Base-by-base conservation (phyloP, 2,113 vertebrate species). In the Poecile atricapillus region DNA sequence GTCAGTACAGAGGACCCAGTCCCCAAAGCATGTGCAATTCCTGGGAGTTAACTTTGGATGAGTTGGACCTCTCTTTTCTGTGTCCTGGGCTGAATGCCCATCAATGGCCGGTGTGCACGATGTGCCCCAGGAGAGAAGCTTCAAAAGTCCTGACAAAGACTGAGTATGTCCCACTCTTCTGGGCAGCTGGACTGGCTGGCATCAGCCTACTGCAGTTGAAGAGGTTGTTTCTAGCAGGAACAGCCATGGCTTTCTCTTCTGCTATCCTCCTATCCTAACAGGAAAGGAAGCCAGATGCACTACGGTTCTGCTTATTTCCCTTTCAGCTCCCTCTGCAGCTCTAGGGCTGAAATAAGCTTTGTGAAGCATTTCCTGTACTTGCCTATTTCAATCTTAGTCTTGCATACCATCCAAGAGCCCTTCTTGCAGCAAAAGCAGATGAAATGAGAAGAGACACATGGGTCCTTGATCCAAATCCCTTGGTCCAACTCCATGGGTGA, bases 271-370 rank as follows among this genome's bases (percentile, higher is more conserved):
- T 68, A 1, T 37, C 47, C 23, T 16, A 75, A 47, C 13, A 55
- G 35, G 33, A 69, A 60, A 84, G 37, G n/a, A 78, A 84, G 28
- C 19, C 0, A 0, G 59, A 69, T 0, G 0, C 3, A 1, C n/a
- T 31, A 23, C 39, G 9, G 17, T 75, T 89, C 46, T 87, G 35
- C 46, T 77, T 56, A 6, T 83, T 94, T 93, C 52, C 14, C 43
- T 78, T 90, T 49, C 78, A 87, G 37, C 56, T 63, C 53, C 58
- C 27, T 37, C 24, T 75, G 79, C 65, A 78, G 47, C 70, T 90
- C 47, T 59, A 64, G 35, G 59, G 70, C 44, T 83, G 67, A 79
- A 83, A 25, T 47, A 39, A 75, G 56, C 62, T 93, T 85, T 14
- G 12, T 37, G 62, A 90, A 83, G 68, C 55, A 83, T 88, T 97